A percentile compares a stretch with the other conserved stretches of the same genome.
phyloP scores from a whole-genome alignment of 2,113 vertebrate species.

The Zosterops borbonicus region DNA sequence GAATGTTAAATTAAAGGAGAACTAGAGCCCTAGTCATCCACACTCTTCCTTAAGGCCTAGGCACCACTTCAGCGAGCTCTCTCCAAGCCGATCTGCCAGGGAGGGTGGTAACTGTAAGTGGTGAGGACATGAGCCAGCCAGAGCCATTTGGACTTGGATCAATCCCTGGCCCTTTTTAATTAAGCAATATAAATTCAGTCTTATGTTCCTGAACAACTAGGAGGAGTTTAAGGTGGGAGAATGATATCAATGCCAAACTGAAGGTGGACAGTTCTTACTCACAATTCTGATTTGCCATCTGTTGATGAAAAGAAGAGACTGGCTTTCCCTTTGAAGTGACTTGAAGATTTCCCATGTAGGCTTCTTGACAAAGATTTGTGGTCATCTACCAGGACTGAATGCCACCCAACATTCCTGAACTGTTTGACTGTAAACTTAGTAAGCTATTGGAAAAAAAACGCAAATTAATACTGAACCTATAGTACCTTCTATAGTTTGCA shows the following conservation, averaged over 20 bases:
- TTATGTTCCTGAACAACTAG: not conserved
- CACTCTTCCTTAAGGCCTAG: not conserved
- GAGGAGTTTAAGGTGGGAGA: conserved; percentile 35
- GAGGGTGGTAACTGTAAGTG: not conserved
- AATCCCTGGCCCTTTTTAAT: conserved; percentile 8
- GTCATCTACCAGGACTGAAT: not conserved
- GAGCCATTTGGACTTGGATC: conserved; percentile 3
- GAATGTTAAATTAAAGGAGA: not conserved
- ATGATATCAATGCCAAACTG: not conserved
- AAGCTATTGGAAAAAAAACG: not conserved
- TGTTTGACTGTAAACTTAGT: not conserved
- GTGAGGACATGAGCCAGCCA: not conserved
- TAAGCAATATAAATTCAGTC: conserved; percentile 27
- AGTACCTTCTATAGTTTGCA: not conserved
- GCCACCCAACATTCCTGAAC: not conserved
- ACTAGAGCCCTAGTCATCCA: not conserved
- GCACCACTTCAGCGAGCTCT: not conserved
- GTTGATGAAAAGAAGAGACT: not conserved
- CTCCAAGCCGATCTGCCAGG: not conserved
- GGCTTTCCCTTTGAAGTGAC: not conserved
- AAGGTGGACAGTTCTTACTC: conserved; percentile 40
- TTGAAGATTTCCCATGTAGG: not conserved
- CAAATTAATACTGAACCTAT: not conserved
- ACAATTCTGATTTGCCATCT: conserved; percentile 26
- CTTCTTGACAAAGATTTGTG: not conserved